Evolutionary conservation across 2,113 vertebrate genomes (phyloP).

Genomic region (Pelecanus crispus): DNA sequence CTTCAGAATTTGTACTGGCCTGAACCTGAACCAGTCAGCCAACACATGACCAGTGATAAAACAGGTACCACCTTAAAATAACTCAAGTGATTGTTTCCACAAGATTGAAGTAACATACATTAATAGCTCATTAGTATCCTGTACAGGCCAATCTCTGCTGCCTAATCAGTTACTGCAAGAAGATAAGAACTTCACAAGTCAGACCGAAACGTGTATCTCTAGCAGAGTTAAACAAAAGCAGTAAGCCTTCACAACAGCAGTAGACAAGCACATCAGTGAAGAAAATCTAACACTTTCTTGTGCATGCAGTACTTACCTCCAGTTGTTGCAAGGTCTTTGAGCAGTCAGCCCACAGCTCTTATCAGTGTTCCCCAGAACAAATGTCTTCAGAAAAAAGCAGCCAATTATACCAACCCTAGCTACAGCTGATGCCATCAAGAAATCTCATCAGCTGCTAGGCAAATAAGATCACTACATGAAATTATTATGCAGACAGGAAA

Average conservation of each 20-base stretch:
- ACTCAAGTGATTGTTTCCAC: neutral
- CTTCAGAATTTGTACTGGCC: neutral
- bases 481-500: neutral
- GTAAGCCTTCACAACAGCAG: neutral
- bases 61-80: neutral
- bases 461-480: neutral
- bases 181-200: neutral
- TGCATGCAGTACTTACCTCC: neutral
- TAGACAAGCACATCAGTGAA: neutral
- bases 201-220: rapidly evolving
- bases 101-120: neutral
- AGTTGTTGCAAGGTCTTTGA: neutral
- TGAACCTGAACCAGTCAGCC: neutral
- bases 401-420: neutral
- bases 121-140: neutral
- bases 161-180: neutral
- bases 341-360: neutral
- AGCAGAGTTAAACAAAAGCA: neutral
- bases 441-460: neutral
- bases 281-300: neutral
- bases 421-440: neutral
- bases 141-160: neutral
- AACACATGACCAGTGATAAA: neutral
- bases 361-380: neutral
- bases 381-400: neutral